Percentiles rank a stretch among this genome's conserved stretches.
phyloP scores from a whole-genome alignment of 2,797 vertebrate species.

The Eulemur mongoz region DNA sequence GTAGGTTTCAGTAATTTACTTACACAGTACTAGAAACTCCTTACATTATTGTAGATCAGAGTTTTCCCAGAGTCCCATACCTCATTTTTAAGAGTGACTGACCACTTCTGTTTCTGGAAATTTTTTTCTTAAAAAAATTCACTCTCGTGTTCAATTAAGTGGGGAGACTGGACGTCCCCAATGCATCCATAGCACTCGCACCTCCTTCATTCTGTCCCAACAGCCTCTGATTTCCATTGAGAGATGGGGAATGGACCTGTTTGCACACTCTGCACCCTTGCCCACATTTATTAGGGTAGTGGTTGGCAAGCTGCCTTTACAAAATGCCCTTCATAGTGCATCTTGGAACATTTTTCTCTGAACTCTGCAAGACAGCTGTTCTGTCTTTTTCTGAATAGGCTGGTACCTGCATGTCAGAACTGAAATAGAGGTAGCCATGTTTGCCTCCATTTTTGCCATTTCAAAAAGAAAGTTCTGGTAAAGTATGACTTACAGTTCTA shows the following conservation, averaged over 20 bases:
- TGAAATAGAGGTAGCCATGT: neutral
- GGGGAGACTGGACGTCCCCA: neutral
- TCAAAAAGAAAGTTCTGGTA: neutral
- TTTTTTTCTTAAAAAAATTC: neutral
- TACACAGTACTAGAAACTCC: neutral
- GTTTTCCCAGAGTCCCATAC: neutral
- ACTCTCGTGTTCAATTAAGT: neutral
- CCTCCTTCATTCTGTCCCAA: neutral
- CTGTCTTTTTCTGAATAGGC: neutral
- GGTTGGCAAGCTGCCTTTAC: neutral
- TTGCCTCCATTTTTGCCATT: neutral
- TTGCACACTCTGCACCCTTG: neutral
- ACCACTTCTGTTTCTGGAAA: neutral
- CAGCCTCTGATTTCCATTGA: neutral
- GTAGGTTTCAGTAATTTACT: neutral
- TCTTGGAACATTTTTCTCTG: neutral
- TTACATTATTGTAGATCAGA: no score
- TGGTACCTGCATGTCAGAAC: neutral
- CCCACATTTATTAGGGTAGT: neutral
- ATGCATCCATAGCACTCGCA: accelerated
- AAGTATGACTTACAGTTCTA: neutral
- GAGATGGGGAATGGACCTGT: neutral
- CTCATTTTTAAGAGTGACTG: neutral
- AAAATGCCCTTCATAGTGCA: neutral
- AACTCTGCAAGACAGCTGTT: neutral